Evolutionary conservation across 2,888 invertebrate genomes (phyloP), one percentile per base, ranked within the genome.

Genomic region (Tupiocoris notatus): DNA sequence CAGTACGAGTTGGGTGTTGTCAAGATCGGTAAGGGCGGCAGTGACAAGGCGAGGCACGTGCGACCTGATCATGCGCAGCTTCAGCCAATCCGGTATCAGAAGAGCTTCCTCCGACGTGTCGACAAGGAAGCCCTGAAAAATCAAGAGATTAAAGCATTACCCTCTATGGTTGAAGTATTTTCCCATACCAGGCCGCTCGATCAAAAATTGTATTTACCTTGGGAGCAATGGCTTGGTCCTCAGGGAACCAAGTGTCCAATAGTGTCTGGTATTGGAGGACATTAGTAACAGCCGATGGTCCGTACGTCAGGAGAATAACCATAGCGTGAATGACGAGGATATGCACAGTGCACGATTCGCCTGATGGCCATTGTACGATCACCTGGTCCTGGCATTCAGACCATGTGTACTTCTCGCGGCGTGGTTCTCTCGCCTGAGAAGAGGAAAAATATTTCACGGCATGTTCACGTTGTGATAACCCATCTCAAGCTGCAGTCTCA

Each of bases 1-100:
- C 9, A 97, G 86, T 7, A 97, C 92, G 71, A 97, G 87, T 83
- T 97, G 96, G 75, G 92, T 90, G 0, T 95, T 92, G 70, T 95
- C 93, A 78, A 97, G 85, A 80, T 93, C 94, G 70, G 91, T 88
- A 25, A 97, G 87, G 0, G 95, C 96, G 0, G 94, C 93, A 81
- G 93, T 92, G 25, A 97, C 91, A 23, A 98, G 86, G 64, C 91
- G 86, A 1, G 91, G 87, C 1, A 95, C 91, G 57, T 91, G 91
- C 0, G 95, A 94, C 12, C 95, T 88, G 68, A 91, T 89, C 86
- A 95, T 94, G 82, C 93, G 88, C 59, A 96, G 86, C 81, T 95
- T 92, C 82, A 97, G 86, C 96, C 96, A 97, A 85, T 96, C 96
- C 0, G 97, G 96, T 79, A 95, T 88, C 77, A 96, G 87, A 54